phyloP scores from a whole-genome alignment of 2,888 invertebrate genomes.

The Caenorhabditis sulstoni region DNA sequence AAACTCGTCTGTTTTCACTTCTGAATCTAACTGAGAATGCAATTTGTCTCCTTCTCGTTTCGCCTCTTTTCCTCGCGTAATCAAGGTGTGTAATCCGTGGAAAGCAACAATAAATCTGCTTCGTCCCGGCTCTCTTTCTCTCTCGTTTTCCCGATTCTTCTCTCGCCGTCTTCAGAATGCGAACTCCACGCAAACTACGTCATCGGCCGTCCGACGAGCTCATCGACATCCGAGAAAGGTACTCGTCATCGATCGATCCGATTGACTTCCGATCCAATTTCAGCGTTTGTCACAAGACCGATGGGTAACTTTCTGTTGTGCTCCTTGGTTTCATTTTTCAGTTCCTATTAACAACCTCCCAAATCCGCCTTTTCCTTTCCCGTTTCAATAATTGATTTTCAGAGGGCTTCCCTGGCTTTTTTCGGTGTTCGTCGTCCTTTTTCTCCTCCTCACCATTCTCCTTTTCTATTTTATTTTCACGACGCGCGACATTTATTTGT shows the following conservation, averaged over 20 bases:
- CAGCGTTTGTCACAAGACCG: slow-evolving; percentile 26
- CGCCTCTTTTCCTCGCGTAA: slow-evolving; percentile 16
- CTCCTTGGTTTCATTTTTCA: slow-evolving; percentile 4
- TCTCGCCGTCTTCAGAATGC: slow-evolving; percentile 26
- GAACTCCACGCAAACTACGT: slow-evolving; percentile 48
- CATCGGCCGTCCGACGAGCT: slow-evolving; percentile 62
- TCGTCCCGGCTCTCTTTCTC: slow-evolving; percentile 7
- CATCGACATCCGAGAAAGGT: slow-evolving; percentile 61
- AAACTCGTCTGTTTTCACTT: neutral
- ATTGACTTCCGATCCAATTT: slow-evolving; percentile 1
- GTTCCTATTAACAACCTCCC: neutral
- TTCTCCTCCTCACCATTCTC: slow-evolving; percentile 53
- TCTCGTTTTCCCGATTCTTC: neutral
- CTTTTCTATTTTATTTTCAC: slow-evolving; percentile 58
- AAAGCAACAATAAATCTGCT: slow-evolving; percentile 44
- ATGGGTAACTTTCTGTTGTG: slow-evolving; percentile 37
- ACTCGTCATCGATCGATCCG: neutral
- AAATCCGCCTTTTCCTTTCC: neutral
- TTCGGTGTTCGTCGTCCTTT: slow-evolving; percentile 59
- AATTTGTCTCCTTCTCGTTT: slow-evolving; percentile 7
- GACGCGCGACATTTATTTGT: slow-evolving; percentile 52
- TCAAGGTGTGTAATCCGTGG: slow-evolving; percentile 53
- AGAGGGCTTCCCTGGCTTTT: slow-evolving; percentile 67
- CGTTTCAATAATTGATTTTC: slow-evolving; percentile 4
- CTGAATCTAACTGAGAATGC: neutral